Conservation (phyloP, 2,113 vertebrate genomes). For the Ochotona curzoniae region DNA sequence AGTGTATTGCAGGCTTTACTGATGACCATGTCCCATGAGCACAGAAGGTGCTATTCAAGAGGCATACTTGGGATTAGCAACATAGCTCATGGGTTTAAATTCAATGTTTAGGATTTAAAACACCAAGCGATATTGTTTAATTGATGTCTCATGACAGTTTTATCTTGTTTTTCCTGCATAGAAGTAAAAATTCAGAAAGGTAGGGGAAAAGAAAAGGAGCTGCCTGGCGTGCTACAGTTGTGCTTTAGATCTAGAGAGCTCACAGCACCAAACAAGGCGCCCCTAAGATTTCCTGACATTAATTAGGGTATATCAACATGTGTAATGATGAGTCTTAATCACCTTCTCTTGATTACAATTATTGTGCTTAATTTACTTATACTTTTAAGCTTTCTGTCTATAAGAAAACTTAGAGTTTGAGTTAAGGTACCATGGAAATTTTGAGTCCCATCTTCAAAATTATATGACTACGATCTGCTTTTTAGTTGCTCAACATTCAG, state of each 20-base stretch:
- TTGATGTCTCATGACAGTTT: conserved; percentile 5
- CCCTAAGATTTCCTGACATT: conserved; percentile 52
- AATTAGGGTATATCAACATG: conserved; percentile 24
- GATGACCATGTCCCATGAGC: neutral
- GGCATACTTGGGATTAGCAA: neutral
- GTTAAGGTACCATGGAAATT: neutral
- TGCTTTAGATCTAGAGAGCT: conserved; percentile 1
- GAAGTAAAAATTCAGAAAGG: conserved; percentile 51
- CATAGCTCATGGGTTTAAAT: conserved; percentile 22
- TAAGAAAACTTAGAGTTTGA: neutral
- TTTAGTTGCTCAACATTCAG: conserved; percentile 10
- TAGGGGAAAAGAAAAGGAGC: neutral
- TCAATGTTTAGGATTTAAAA: conserved; percentile 43
- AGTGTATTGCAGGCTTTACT: neutral
- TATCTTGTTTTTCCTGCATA: conserved; percentile 13
- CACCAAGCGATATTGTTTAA: conserved; percentile 21
- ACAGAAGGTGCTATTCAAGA: conserved; percentile 44
- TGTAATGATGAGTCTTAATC: neutral
- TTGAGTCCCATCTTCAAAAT: conserved; percentile 34
- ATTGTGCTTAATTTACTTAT: conserved; percentile 34
- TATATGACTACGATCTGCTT: neutral
- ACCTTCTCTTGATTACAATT: conserved; percentile 3
- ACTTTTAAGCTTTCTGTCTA: conserved; percentile 27
- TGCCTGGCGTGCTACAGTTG: neutral
- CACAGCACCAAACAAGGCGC: conserved; percentile 14